Evolutionary conservation across 2,797 vertebrate genomes (phyloP).

Genomic region (Gymnoscopelus microlampas): DNA sequence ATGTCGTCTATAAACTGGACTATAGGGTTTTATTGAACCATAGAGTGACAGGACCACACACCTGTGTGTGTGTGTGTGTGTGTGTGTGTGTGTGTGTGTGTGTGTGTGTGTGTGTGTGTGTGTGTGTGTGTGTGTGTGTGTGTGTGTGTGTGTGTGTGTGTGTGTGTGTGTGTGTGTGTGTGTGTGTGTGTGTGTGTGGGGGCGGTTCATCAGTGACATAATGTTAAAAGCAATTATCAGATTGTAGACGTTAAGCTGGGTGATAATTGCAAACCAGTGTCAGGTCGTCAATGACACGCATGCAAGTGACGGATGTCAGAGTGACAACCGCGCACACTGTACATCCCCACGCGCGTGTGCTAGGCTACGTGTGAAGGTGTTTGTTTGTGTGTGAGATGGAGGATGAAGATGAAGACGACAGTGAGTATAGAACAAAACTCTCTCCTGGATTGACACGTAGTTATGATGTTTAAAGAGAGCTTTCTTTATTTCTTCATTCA

Average conservation of each 20-base stretch:
- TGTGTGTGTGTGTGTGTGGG: neutral
- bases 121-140: neutral
- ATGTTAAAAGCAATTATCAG: neutral
- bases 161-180: neutral
- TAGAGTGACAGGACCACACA: no score
- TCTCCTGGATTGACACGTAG: constrained; percentile 9
- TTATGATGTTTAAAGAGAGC: constrained; percentile 41
- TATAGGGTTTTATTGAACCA: no score
- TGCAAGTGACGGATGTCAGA: constrained; percentile 8
- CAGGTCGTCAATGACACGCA: constrained; percentile 5
- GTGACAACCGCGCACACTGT: neutral
- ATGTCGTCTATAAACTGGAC: no score
- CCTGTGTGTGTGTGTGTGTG: neutral
- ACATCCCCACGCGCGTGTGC: neutral
- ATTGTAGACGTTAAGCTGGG: neutral
- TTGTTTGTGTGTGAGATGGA: constrained; percentile 3
- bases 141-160: neutral
- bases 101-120: neutral
- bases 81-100: neutral
- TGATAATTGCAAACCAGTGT: constrained; percentile 22
- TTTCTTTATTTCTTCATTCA: constrained; percentile 69
- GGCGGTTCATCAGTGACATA: neutral
- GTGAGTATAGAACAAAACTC: constrained; percentile 10
- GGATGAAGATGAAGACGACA: neutral
- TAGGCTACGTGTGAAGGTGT: neutral